Evolutionary conservation across 1,140 invertebrate species (phyloP), one percentile per base, ranked within the genome.

Genomic region (Listronotus oregonensis): DNA sequence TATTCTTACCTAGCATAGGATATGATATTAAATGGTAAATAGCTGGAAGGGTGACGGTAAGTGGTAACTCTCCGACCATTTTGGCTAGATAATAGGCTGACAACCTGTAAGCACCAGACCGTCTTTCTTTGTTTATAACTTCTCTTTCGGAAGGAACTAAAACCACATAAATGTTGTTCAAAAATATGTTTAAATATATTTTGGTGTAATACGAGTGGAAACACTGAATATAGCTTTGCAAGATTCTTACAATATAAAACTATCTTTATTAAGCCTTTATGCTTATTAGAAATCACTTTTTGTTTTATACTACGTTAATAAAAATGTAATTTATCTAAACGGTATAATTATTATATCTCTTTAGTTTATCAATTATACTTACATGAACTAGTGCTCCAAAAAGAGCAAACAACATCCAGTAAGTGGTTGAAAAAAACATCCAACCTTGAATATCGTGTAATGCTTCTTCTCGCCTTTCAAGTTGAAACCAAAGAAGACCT

Each of bases 31-130:
- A 79, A 77, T 91, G 89, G 80, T 92, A 93, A 67, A 91, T 85
- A 46, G 90, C 87, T 52, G 92, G 91, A 70, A 93, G 75, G 14
- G 90, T 88, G 61, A 94, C 84, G 7, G 89, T 90, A 64, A 93
- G 74, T 1, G 91, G 91, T 68, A 92, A 77, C 79, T 94, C 92
- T 50, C 91, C 91, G 44, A 91, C 84, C 88, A 92, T 92, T 82
- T 93, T 94, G 49, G 92, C 91, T 71, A 93, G 76, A 79, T 94
- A 94, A 77, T 93, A 94, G 6, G 92, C 90, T 21, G 91, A 93
- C 34, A 94, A 80, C 50, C 92, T 82, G 76, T 94, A 94, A 37
- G 91, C 89, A 31, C 92, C 92, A 14, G 90, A 90, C 65, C 87
- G 80, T 58, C 92, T 80, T 79, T 94, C 92, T 77, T 94, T 94